Evolutionary conservation across 2,113 vertebrate species (phyloP).

Genomic region (Etheostoma spectabile): DNA sequence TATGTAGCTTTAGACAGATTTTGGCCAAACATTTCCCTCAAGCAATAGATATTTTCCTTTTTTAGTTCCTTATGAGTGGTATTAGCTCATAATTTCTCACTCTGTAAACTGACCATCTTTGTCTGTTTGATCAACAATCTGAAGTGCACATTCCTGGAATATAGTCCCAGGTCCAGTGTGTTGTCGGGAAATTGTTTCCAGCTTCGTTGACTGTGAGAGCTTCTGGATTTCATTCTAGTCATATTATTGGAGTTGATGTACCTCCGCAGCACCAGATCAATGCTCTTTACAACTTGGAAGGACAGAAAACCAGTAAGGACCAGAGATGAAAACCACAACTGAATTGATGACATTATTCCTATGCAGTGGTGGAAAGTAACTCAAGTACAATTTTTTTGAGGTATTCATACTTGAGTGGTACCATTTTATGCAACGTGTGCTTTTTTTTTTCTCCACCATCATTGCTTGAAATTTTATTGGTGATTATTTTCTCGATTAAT

Average conservation of each 20-base stretch:
- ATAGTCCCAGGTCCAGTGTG: constrained; percentile 12
- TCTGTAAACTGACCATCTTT: constrained; percentile 34
- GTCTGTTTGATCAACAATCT: constrained; percentile 30
- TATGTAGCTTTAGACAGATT: constrained; percentile 21
- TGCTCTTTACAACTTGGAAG: constrained; percentile 1
- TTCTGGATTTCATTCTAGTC: constrained; percentile 11
- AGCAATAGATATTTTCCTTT: background rate
- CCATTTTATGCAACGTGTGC: background rate
- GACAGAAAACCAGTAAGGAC: background rate
- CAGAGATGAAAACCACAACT: background rate
- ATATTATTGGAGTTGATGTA: constrained; percentile 15
- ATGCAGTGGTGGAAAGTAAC: background rate
- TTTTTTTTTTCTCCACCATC: background rate
- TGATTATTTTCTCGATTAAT: too few species aligned
- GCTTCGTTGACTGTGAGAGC: background rate
- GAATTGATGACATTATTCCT: background rate
- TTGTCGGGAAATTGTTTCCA: constrained; percentile 29
- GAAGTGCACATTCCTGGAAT: constrained; percentile 47
- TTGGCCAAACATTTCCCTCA: constrained; percentile 10
- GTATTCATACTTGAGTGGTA: background rate
- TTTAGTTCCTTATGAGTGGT: constrained; percentile 11
- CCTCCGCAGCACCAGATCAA: constrained; percentile 2
- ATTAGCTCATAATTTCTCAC: constrained; percentile 5
- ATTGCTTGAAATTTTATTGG: background rate
- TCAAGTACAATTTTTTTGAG: background rate